A percentile compares a stretch with the other conserved stretches of the same genome.
Conservation (phyloP, 2,888 invertebrate genomes). For the Aromia moschata region DNA sequence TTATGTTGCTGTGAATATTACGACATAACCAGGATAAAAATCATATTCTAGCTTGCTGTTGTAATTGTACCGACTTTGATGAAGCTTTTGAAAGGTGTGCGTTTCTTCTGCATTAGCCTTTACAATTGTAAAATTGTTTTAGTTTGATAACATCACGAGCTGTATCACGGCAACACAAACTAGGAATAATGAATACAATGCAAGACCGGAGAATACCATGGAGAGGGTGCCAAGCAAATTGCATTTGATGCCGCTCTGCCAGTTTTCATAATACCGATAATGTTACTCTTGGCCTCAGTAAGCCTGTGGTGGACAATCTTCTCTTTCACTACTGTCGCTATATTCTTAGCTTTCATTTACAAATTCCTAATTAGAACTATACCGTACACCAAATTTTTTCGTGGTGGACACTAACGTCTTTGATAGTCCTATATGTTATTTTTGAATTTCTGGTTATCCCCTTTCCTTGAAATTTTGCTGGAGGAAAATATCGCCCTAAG, state of each 20-base stretch:
- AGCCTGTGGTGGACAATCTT: conserved; percentile 61
- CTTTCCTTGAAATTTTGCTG: conserved; percentile 74
- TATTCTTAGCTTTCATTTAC: conserved; percentile 53
- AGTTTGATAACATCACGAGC: conserved; percentile 60
- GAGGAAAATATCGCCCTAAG: conserved; percentile 72
- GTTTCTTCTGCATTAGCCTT: background rate
- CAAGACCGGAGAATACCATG: conserved; percentile 69
- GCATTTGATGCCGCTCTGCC: conserved; percentile 65
- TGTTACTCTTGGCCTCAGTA: conserved; percentile 64
- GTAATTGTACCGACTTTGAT: conserved; percentile 50
- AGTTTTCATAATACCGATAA: conserved; percentile 63
- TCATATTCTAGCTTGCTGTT: conserved; percentile 69
- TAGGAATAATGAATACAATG: conserved; percentile 62
- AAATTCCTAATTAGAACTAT: conserved; percentile 52
- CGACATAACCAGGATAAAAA: conserved; percentile 63
- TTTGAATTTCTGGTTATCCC: conserved; percentile 78
- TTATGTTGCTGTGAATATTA: conserved; percentile 71
- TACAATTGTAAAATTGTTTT: conserved; percentile 26
- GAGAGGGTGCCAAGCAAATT: conserved; percentile 68
- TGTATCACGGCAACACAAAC: conserved; percentile 54
- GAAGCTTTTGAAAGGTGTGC: conserved; percentile 12
- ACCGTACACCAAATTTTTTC: conserved; percentile 75
- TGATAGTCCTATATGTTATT: conserved; percentile 71
- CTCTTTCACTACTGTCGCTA: conserved; percentile 51
- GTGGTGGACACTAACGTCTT: conserved; percentile 77